Evolutionary conservation across 2,113 vertebrate species (phyloP).

Genomic region (Chaenocephalus aceratus): DNA sequence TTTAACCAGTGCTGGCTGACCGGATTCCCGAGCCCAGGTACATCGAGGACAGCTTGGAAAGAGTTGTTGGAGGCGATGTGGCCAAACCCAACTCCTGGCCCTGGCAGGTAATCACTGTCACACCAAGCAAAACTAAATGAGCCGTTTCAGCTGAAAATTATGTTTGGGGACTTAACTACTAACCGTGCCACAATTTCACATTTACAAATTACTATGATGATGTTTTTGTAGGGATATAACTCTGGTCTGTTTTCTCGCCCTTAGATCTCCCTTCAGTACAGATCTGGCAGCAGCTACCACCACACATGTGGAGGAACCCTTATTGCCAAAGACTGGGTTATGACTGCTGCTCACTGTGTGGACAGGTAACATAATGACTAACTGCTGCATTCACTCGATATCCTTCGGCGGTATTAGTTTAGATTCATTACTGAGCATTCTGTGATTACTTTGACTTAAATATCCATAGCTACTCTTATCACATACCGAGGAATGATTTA

Average conservation of each 20-base stretch:
- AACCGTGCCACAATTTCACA: not conserved
- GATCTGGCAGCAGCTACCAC: conserved; percentile 72
- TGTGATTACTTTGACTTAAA: conserved; percentile 10
- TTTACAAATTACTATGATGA: not conserved
- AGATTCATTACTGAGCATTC: not conserved
- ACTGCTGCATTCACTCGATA: not conserved
- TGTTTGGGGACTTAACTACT: not conserved
- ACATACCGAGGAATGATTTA: conserved; percentile 10
- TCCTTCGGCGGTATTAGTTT: not conserved
- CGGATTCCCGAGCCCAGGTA: conserved; percentile 77
- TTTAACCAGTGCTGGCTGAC: conserved; percentile 74
- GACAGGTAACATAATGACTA: conserved; percentile 71
- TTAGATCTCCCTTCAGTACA: conserved; percentile 85
- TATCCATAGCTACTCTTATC: conserved; percentile 7
- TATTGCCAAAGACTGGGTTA: conserved; percentile 86
- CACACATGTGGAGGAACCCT: conserved; percentile 92
- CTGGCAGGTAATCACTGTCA: conserved; percentile 84
- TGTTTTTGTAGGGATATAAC: not conserved
- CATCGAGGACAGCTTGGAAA: conserved; percentile 39
- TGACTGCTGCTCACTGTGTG: conserved; percentile 92
- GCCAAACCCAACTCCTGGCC: conserved; percentile 83
- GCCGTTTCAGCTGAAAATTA: not conserved
- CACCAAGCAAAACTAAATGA: not conserved
- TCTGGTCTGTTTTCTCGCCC: not conserved
- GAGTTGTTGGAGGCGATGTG: conserved; percentile 87